Evolutionary conservation across 2,888 invertebrate genomes (phyloP).

Genomic region (Morpho deidamia): DNA sequence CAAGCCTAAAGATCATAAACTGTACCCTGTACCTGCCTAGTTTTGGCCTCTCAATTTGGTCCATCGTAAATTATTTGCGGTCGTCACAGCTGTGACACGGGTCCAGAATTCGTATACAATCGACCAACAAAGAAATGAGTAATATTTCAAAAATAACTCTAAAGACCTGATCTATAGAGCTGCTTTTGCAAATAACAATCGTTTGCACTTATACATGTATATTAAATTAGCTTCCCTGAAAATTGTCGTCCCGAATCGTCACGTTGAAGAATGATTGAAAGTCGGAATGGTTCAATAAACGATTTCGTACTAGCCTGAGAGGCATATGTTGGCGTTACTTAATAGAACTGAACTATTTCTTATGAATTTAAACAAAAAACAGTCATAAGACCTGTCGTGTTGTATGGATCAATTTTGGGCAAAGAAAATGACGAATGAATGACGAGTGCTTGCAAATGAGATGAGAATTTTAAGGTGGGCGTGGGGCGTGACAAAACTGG

Average conservation of each 20-base stretch:
- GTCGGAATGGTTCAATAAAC: constrained; percentile 9
- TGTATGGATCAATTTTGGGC: no score
- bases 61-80: constrained; percentile 20
- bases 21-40: constrained; percentile 15
- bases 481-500: no score
- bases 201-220: not conserved
- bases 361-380: no score
- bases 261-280: constrained; percentile 16
- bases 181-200: not conserved
- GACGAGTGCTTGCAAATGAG: no score
- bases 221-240: constrained; percentile 10
- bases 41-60: constrained; percentile 14
- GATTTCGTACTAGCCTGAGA: not conserved
- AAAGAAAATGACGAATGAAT: no score
- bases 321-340: not conserved
- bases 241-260: constrained; percentile 13
- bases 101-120: constrained; percentile 7
- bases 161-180: not conserved
- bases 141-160: not conserved
- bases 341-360: no score
- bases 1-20: constrained; percentile 10
- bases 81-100: constrained; percentile 19
- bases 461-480: no score
- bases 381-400: no score
- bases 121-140: not conserved